Base-by-base conservation (phyloP, 1,140 invertebrate species). In the Pogonomyrmex barbatus region DNA sequence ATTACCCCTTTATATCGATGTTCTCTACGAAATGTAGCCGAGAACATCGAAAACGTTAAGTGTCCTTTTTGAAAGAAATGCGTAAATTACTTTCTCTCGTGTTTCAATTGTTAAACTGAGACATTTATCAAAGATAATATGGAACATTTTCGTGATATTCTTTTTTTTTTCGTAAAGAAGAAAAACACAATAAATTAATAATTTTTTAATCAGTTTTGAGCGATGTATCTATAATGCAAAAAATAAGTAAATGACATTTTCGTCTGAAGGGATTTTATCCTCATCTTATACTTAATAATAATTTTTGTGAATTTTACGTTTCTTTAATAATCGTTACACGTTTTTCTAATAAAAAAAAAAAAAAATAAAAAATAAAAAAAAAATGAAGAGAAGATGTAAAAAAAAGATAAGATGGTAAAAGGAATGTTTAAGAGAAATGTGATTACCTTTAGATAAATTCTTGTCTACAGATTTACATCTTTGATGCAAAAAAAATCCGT, bases 1-100 rank as follows among this genome's bases (percentile, higher is more conserved):
- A 82, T 68, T 84, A 79, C 60, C 17, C 76, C 42, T 81, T 88
- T 88, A 87, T 87, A 88, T 79, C 17, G 70, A 81, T 60, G 58
- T 73, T 56, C 78, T 30, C 54, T 60, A 60, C 82, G 73, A 86
- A 77, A 88, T 42, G 45, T 17, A 30, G 52, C 24, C 60, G 75
- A 60, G 68, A 73, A 60, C 79, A 73, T 83, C 54, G 54, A 50
- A 60, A 63, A 50, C 30, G 39, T 47, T 24, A 50, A 60, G 36
- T 54, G 12, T 52, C 30, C 5, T 54, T 54, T 68, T 54, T 54
- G 5, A 36, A 70, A 30, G 63, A 33, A 52, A 79, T 68, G 39
- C 77, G 77, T 81, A 68, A 81, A 81, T 70, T 81, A 81, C 10
- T 14, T 50, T 68, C 62, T 30, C 36, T 68, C 39, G 45, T n/a